A percentile compares a stretch with the other conserved stretches of the same genome.
These are phyloP conservation scores for Eulimnadia texana DNA, from an alignment of 1,140 invertebrate species.

Conservation along the genomic window DNA sequence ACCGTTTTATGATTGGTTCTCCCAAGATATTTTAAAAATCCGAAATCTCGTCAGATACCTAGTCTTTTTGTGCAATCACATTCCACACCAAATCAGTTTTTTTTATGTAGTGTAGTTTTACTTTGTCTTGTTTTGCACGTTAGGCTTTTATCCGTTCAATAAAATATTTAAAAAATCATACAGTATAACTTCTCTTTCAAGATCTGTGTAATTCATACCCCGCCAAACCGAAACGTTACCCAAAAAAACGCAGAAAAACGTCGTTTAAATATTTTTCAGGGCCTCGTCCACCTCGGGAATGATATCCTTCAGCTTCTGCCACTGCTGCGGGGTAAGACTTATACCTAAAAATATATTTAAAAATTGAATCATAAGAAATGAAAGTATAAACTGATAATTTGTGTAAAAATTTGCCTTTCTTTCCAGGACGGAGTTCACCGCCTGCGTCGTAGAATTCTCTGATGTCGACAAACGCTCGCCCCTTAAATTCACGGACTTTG, in stretches of 20 bases:
- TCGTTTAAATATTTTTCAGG: constrained; percentile 6
- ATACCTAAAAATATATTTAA: constrained; percentile 1
- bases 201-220: no score
- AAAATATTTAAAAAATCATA: no score
- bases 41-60: background rate
- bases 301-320: constrained; percentile 8
- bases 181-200: no score
- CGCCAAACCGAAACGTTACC: no score
- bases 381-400: background rate
- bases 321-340: background rate
- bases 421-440: constrained; percentile 7
- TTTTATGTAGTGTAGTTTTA: background rate
- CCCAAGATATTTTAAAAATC: background rate
- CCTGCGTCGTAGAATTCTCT: constrained; percentile 11
- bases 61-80: background rate
- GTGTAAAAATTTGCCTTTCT: no score
- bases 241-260: no score
- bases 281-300: constrained; percentile 13
- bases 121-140: no score
- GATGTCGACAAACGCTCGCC: constrained; percentile 10
- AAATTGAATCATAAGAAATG: background rate
- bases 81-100: background rate
- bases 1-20: background rate
- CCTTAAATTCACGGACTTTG: background rate
- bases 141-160: no score